phyloP scores from a whole-genome alignment of 37 sponge, comb jelly and placozoan genomes.

The Beroe forskalii region DNA sequence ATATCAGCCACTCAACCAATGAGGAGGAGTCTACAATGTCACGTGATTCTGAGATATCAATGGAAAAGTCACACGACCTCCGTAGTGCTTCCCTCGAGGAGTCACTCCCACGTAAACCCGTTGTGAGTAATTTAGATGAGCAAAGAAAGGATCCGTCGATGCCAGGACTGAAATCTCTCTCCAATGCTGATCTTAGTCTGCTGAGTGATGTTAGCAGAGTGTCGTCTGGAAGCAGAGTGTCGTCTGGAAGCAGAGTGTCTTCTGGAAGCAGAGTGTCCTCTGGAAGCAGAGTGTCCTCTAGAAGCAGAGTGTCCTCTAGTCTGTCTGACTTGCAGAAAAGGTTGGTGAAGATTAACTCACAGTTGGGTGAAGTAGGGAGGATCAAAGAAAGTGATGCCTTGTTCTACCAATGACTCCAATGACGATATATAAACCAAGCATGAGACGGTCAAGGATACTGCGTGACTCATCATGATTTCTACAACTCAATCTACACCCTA shows the following conservation, averaged over 20 bases:
- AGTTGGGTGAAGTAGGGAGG: constrained; percentile 13
- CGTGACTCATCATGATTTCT: too few relatives aligned
- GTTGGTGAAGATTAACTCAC: constrained; percentile 46
- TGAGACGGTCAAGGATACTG: too few relatives aligned
- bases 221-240: neutral
- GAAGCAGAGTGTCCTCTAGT: neutral
- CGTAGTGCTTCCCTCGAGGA: neutral
- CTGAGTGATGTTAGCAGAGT: neutral
- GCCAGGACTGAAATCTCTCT: neutral
- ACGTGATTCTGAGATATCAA: neutral
- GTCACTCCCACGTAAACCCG: neutral
- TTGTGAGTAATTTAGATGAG: neutral
- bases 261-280: neutral
- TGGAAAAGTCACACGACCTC: neutral
- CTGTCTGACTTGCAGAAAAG: constrained; percentile 35
- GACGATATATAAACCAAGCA: too few relatives aligned
- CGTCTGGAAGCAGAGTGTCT: neutral
- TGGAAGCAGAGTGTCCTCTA: neutral
- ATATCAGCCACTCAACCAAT: neutral
- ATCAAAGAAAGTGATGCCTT: constrained; percentile 26
- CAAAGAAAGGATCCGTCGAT: too few relatives aligned
- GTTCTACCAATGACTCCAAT: neutral
- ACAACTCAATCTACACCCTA: too few relatives aligned
- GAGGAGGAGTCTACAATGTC: neutral
- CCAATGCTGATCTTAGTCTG: neutral